Conservation (phyloP, 2,113 vertebrate species). For the Sarotherodon lohbergeri region DNA sequence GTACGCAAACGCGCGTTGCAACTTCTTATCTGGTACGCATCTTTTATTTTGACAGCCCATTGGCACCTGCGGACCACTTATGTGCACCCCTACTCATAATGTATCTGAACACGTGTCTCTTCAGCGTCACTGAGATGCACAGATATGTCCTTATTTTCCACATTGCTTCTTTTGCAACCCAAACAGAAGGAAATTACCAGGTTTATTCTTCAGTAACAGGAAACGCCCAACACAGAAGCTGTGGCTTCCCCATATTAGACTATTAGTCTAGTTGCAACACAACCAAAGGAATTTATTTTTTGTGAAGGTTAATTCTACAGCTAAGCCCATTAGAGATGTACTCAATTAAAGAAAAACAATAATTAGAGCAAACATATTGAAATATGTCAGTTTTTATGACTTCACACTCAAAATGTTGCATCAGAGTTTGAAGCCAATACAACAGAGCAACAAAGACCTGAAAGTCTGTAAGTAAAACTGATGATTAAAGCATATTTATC, state of each 20-base stretch:
- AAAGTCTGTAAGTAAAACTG: not conserved
- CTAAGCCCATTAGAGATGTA: not conserved
- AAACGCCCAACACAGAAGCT: not conserved
- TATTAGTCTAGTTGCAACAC: not conserved
- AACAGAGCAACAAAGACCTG: not conserved
- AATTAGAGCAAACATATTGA: not conserved
- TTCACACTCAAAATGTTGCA: not conserved
- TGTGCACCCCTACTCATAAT: not conserved
- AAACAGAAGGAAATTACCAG: not conserved
- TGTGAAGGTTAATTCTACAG: not conserved
- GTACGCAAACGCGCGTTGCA: too few species aligned
- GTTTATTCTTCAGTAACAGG: not conserved
- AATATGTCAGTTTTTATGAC: not conserved
- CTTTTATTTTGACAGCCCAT: too few species aligned
- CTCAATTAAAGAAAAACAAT: not conserved
- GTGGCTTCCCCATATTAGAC: not conserved
- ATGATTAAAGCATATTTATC: not conserved
- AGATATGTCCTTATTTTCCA: not conserved
- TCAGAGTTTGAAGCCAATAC: not conserved
- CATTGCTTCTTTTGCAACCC: not conserved
- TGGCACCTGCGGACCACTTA: too few species aligned
- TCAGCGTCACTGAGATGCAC: not conserved
- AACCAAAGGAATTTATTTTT: not conserved
- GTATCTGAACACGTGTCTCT: not conserved
- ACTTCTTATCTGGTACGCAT: too few species aligned